These are phyloP conservation scores for Piaya cayana DNA, from an alignment of 2,113 vertebrate genomes.

Conservation along the genomic window DNA sequence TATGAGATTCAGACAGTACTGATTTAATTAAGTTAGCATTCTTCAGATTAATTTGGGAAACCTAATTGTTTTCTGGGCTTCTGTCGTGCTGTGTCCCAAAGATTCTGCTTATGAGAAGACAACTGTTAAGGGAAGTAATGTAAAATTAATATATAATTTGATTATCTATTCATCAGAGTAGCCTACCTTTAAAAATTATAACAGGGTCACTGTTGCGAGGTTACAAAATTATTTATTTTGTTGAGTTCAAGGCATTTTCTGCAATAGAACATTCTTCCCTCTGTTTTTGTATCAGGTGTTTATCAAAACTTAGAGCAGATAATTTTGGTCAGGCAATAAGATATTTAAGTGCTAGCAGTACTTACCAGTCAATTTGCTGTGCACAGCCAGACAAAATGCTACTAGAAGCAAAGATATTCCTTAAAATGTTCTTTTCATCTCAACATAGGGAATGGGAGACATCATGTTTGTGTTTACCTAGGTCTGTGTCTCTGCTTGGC, in stretches of 20 bases:
- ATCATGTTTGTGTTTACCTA: neutral
- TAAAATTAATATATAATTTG: slow-evolving; percentile 23
- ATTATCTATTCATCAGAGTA: neutral
- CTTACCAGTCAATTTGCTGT: neutral
- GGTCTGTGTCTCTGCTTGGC: neutral
- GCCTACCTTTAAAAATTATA: neutral
- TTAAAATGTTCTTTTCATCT: neutral
- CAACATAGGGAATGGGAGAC: fast-evolving
- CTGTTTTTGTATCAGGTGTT: neutral
- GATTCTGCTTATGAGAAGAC: slow-evolving; percentile 20
- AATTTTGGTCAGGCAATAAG: neutral
- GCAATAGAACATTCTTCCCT: neutral
- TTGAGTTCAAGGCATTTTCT: neutral
- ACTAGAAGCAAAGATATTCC: fast-evolving
- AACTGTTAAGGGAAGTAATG: neutral
- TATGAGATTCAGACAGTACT: neutral
- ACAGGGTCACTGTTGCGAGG: neutral
- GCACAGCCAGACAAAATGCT: neutral
- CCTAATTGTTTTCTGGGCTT: slow-evolving; percentile 29
- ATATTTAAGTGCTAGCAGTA: neutral
- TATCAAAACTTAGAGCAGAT: neutral
- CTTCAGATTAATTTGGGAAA: slow-evolving; percentile 35
- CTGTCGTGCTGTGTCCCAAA: neutral
- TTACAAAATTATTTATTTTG: neutral
- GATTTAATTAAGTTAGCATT: slow-evolving; percentile 50